A percentile compares a stretch with the other conserved stretches of the same genome.
Evolutionary conservation across 2,797 vertebrate species (phyloP).

Genomic region (Oryzias dopingdopingensis): DNA sequence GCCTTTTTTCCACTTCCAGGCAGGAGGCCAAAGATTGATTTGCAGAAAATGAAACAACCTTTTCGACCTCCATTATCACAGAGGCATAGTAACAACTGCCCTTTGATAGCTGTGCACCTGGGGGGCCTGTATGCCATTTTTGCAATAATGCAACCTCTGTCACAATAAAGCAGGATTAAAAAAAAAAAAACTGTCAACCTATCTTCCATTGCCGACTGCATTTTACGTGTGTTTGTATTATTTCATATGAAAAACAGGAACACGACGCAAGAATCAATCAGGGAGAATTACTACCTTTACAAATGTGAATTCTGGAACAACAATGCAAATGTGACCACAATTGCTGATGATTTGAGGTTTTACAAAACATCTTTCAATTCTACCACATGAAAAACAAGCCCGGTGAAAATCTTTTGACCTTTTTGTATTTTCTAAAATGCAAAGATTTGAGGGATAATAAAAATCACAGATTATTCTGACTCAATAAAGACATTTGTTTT

Average conservation of each 20-base stretch:
- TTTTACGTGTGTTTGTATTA: not conserved
- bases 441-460: no score
- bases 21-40: constrained; percentile 20
- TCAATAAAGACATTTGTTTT: no score
- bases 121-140: constrained; percentile 4
- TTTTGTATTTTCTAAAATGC: no score
- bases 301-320: not conserved
- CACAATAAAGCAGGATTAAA: constrained; percentile 9
- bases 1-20: not conserved
- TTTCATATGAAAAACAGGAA: not conserved
- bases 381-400: no score
- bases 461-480: no score
- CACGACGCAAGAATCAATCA: no score
- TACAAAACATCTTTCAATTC: not conserved
- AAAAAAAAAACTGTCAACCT: constrained; percentile 11
- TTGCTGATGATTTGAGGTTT: not conserved
- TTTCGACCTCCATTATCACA: constrained; percentile 32
- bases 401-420: no score
- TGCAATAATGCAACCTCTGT: constrained; percentile 13
- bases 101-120: constrained; percentile 15
- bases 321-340: not conserved
- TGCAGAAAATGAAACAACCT: constrained; percentile 34
- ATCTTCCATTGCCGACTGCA: constrained; percentile 9
- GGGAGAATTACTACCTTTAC: no score
- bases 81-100: constrained; percentile 25